Evolutionary conservation across 2,113 vertebrate genomes (phyloP).

Genomic region (Centropristis striata): DNA sequence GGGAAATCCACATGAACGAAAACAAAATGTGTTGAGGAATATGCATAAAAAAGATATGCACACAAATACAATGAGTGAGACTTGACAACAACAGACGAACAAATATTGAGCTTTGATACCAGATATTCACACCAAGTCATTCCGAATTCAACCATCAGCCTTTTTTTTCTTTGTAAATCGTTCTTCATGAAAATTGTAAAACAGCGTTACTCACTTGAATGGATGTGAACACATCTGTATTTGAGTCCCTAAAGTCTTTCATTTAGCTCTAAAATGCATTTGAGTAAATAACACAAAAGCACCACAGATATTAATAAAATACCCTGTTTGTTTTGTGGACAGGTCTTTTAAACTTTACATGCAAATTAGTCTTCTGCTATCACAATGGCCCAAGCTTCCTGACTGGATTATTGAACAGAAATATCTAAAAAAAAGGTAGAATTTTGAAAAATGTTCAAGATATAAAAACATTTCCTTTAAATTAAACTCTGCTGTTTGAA

Average conservation of each 20-base stretch:
- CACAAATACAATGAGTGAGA: constrained; percentile 22
- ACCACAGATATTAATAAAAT: too few species aligned
- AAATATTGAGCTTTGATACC: constrained; percentile 49
- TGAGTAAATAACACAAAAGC: background rate
- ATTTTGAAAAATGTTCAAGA: background rate
- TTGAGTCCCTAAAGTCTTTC: background rate
- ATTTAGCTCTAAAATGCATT: background rate
- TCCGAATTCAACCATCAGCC: background rate
- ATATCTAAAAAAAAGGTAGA: background rate
- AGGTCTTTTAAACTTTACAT: background rate
- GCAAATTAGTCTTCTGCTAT: background rate
- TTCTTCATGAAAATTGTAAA: background rate
- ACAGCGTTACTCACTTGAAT: background rate
- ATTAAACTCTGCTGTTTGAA: background rate
- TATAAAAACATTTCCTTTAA: background rate
- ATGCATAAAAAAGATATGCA: constrained; percentile 15
- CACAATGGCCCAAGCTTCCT: background rate
- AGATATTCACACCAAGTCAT: constrained; percentile 19
- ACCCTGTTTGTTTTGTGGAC: background rate
- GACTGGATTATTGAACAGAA: background rate
- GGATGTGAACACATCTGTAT: background rate
- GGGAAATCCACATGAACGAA: constrained; percentile 24
- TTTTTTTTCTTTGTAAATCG: background rate
- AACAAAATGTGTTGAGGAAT: constrained; percentile 2
- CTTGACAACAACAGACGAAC: constrained; percentile 26